These are phyloP conservation scores for Ennomos erosarius DNA, from an alignment of 2,888 invertebrate species.

Conservation along the genomic window DNA sequence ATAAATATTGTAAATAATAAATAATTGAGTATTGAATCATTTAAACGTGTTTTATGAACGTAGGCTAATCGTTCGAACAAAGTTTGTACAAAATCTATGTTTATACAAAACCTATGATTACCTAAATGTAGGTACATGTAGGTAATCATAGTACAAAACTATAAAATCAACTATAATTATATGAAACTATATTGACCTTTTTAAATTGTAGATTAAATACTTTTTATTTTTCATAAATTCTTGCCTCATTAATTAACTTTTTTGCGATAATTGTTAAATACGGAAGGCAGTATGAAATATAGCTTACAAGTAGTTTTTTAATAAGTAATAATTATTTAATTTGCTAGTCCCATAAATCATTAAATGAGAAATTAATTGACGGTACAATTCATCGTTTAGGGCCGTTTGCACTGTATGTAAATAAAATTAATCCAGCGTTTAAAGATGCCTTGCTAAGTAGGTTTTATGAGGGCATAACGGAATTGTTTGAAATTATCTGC, in stretches of 20 bases:
- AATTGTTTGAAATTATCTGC: no score
- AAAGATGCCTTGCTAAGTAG: not conserved
- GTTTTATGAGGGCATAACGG: not conserved
- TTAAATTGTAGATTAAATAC: not conserved
- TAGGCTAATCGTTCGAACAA: no score
- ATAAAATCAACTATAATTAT: no score
- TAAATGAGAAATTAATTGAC: slow-evolving; percentile 19
- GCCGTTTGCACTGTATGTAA: slow-evolving; percentile 12
- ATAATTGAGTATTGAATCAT: no score
- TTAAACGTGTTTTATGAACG: no score
- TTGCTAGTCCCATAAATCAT: slow-evolving; percentile 13
- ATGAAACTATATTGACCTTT: slow-evolving; percentile 5
- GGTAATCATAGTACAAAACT: no score
- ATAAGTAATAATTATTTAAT: slow-evolving; percentile 18
- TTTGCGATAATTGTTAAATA: slow-evolving; percentile 4
- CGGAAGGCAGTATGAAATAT: slow-evolving; percentile 13
- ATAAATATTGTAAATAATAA: no score
- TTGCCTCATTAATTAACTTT: not conserved
- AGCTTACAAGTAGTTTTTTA: not conserved
- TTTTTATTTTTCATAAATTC: no score
- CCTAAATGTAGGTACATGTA: no score
- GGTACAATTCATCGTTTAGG: slow-evolving; percentile 15
- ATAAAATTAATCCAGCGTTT: slow-evolving; percentile 4
- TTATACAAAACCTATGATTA: no score
- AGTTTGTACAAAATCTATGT: no score